These are phyloP conservation scores for Sebastes steindachneri DNA, from an alignment of 2,797 vertebrate genomes.

Conservation along the genomic window DNA sequence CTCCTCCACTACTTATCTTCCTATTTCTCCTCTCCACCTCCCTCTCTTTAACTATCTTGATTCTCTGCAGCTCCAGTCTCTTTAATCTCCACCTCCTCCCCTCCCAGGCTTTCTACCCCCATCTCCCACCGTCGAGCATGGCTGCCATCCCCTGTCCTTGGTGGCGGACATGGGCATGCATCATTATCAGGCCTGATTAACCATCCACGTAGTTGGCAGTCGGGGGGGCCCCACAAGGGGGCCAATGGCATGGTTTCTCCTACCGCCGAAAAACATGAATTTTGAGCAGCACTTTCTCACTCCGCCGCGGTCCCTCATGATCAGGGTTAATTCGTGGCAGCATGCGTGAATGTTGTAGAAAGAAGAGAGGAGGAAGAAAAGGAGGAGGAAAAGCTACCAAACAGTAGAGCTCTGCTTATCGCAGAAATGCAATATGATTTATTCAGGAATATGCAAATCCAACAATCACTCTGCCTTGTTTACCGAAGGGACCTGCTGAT, in stretches of 20 bases:
- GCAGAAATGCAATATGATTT: slow-evolving; percentile 80
- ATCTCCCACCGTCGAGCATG: slow-evolving; percentile 33
- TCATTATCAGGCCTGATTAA: slow-evolving; percentile 76
- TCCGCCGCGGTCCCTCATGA: slow-evolving; percentile 64
- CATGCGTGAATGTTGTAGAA: slow-evolving; percentile 60
- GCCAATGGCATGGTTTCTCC: slow-evolving; percentile 45
- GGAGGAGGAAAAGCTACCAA: slow-evolving; percentile 61
- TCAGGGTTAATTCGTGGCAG: slow-evolving; percentile 78
- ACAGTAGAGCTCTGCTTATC: slow-evolving; percentile 76
- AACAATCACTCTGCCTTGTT: slow-evolving; percentile 81
- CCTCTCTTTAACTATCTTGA: slow-evolving; percentile 32
- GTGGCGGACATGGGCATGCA: slow-evolving; percentile 64
- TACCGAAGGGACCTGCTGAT: slow-evolving; percentile 82
- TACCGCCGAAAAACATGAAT: slow-evolving; percentile 67
- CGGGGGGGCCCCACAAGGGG: slow-evolving; percentile 57
- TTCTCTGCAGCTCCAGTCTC: slow-evolving; percentile 32
- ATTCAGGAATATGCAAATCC: slow-evolving; percentile 83
- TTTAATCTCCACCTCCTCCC: slow-evolving; percentile 57
- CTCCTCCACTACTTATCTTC: slow-evolving; percentile 22
- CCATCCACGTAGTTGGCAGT: slow-evolving; percentile 63
- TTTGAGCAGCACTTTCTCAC: slow-evolving; percentile 69
- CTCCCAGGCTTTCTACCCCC: slow-evolving; percentile 43
- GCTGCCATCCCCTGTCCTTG: slow-evolving; percentile 65
- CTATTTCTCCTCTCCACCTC: slow-evolving; percentile 39
- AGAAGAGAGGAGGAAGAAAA: slow-evolving; percentile 49